A percentile compares a stretch with the other conserved stretches of the same genome.
Conservation (phyloP, 92 coral and sea anemone species). For the Diadumene lineata region DNA sequence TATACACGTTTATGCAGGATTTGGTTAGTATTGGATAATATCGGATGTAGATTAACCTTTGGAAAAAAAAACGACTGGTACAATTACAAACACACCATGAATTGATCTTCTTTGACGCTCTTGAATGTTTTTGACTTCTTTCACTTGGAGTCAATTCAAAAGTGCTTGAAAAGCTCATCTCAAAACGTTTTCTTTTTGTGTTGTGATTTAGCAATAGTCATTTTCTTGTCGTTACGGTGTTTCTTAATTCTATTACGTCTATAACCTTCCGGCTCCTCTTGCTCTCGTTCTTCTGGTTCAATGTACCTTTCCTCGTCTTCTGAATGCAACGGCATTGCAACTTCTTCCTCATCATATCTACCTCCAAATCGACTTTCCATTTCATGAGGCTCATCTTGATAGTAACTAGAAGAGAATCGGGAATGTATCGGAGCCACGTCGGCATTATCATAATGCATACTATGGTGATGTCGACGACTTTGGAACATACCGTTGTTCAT, state of each 20-base stretch:
- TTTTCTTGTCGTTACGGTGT: background rate
- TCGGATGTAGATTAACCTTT: too few relatives aligned
- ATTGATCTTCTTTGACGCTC: too few relatives aligned
- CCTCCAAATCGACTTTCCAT: background rate
- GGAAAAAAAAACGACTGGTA: too few relatives aligned
- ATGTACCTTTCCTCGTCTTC: background rate
- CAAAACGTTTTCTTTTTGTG: background rate
- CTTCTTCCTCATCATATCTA: conserved; percentile 5
- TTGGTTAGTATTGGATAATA: too few relatives aligned
- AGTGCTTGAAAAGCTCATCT: background rate
- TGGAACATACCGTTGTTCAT: background rate
- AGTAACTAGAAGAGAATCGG: background rate
- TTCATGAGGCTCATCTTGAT: background rate
- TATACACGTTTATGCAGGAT: too few relatives aligned
- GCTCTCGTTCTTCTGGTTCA: background rate
- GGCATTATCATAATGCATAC: background rate
- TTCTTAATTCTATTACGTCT: background rate
- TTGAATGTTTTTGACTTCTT: too few relatives aligned
- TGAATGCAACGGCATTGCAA: background rate
- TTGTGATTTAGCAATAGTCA: background rate
- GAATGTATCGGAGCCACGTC: background rate
- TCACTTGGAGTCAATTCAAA: too few relatives aligned
- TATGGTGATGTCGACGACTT: background rate
- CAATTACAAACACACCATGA: too few relatives aligned
- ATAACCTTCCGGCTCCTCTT: background rate